Percentiles rank a stretch among this genome's conserved stretches.
phyloP scores from a whole-genome alignment of 2,888 invertebrate species.

The Acleris cristana region DNA sequence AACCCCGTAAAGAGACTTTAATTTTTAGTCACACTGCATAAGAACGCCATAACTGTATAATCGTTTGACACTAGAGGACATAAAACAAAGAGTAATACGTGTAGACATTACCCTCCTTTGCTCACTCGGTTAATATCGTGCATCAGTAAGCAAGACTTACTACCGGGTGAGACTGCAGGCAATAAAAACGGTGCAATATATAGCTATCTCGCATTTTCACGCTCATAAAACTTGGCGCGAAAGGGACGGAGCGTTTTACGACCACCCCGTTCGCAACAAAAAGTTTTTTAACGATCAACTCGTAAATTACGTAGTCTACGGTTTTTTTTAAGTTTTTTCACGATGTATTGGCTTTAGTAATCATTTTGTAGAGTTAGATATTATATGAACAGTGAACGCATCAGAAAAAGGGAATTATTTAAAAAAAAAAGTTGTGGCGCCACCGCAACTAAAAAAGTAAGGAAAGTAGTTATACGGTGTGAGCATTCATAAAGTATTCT shows the following conservation, averaged over 20 bases:
- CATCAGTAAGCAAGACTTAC: constrained; percentile 18
- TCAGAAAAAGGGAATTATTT: too few species aligned
- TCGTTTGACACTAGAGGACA: neutral
- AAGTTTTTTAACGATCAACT: constrained; percentile 76
- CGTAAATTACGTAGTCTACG: constrained; percentile 76
- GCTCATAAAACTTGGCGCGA: constrained; percentile 69
- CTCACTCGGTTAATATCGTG: constrained; percentile 9
- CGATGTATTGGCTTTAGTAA: constrained; percentile 40
- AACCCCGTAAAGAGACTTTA: too few species aligned
- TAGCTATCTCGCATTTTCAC: constrained; percentile 74
- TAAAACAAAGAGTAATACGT: too few species aligned
- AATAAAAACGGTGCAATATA: constrained; percentile 75
- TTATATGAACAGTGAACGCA: neutral
- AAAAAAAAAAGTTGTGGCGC: too few species aligned
- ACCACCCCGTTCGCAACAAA: constrained; percentile 73
- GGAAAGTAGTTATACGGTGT: too few species aligned
- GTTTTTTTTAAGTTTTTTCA: constrained; percentile 17
- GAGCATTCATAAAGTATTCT: too few species aligned
- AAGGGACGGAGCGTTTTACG: constrained; percentile 72
- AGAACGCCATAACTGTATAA: neutral
- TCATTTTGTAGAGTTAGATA: constrained; percentile 41
- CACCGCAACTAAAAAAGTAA: too few species aligned
- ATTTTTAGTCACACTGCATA: too few species aligned
- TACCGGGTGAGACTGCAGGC: constrained; percentile 44
- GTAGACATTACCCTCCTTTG: neutral